Percentiles rank a stretch among this genome's conserved stretches.
These are phyloP conservation scores for Gyrodactylus salaris DNA, from an alignment of 1,140 invertebrate species.

Conservation along the genomic window DNA sequence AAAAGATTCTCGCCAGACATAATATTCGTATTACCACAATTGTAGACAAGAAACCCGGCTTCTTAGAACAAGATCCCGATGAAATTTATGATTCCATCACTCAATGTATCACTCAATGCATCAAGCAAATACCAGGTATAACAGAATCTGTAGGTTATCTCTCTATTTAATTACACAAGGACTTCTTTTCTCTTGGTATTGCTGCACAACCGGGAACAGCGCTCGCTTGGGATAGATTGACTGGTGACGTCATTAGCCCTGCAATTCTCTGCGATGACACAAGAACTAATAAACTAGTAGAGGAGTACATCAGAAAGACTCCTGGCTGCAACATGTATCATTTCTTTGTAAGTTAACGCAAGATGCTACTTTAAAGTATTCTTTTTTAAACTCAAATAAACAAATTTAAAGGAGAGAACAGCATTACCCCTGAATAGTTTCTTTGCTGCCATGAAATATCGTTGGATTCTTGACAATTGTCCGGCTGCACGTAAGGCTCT, in stretches of 20 bases:
- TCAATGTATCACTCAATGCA: not conserved
- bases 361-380: no score
- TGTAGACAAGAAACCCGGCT: not conserved
- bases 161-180: not conserved
- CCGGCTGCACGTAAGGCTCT: conserved; percentile 40
- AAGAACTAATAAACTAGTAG: not conserved
- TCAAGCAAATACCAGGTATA: not conserved
- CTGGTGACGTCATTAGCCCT: not conserved
- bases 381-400: no score
- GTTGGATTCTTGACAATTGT: conserved; percentile 67
- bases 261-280: not conserved
- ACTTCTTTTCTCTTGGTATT: not conserved
- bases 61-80: not conserved
- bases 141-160: not conserved
- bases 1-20: not conserved
- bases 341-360: not conserved
- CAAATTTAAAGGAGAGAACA: conserved; percentile 18
- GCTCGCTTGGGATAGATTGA: not conserved
- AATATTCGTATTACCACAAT: not conserved
- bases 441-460: conserved; percentile 53
- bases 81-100: not conserved
- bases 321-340: not conserved
- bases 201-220: not conserved
- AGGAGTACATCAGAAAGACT: not conserved
- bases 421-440: conserved; percentile 79